These are phyloP conservation scores for Polypedilum vanderplanki DNA, from an alignment of 1,140 invertebrate genomes.

Conservation along the genomic window DNA sequence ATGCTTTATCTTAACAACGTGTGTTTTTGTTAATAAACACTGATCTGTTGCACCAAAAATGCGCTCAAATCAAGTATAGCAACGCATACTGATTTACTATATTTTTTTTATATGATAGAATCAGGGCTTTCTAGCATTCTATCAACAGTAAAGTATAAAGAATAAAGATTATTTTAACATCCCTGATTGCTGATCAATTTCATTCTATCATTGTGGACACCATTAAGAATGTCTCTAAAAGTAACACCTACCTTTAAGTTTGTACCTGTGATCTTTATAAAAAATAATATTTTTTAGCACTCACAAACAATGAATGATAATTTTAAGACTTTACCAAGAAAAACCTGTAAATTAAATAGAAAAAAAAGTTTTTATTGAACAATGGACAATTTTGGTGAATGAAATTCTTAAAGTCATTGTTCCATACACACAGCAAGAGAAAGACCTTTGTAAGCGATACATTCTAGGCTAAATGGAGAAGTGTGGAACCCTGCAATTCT, in stretches of 20 bases:
- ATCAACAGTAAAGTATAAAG: neutral
- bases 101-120: no score
- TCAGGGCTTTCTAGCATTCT: no score
- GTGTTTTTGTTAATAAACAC: no score
- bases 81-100: no score
- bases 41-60: no score
- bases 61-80: no score
- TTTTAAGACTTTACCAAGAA: slow-evolving; percentile 18
- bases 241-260: slow-evolving; percentile 25
- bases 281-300: neutral
- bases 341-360: slow-evolving; percentile 28
- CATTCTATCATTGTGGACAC: neutral
- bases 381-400: slow-evolving; percentile 26
- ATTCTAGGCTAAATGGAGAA: neutral
- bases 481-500: slow-evolving; percentile 28
- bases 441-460: slow-evolving; percentile 6
- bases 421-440: neutral
- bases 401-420: slow-evolving; percentile 22
- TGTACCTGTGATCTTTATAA: slow-evolving; percentile 21
- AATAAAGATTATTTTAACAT: neutral
- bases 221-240: slow-evolving; percentile 2
- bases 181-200: neutral
- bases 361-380: neutral
- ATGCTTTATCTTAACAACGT: no score
- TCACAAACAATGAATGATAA: slow-evolving; percentile 23